These are phyloP conservation scores for Eilema depressum DNA, from an alignment of 2,888 invertebrate species.

Conservation along the genomic window DNA sequence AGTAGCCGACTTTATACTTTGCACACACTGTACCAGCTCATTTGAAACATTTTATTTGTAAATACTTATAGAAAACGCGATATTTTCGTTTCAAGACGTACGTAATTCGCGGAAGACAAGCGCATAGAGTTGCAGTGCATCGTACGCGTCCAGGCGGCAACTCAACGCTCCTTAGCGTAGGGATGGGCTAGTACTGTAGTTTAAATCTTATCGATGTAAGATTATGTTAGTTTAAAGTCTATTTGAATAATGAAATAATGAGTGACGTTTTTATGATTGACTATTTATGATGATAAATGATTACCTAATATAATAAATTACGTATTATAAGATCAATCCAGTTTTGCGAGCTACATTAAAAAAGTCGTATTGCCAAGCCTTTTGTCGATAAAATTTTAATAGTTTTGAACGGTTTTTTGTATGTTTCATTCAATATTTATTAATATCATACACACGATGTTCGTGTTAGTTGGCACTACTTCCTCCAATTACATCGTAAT, in stretches of 20 bases:
- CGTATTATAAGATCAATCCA: slow-evolving; percentile 1
- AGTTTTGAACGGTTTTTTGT: not conserved
- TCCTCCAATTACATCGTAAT: slow-evolving; percentile 18
- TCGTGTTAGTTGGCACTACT: slow-evolving; percentile 7
- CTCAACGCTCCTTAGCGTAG: slow-evolving; percentile 37
- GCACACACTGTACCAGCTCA: slow-evolving; percentile 70
- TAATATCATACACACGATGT: slow-evolving; percentile 16
- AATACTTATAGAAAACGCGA: slow-evolving; percentile 25
- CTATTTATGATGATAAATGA: slow-evolving; percentile 10
- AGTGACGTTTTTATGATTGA: slow-evolving; percentile 3
- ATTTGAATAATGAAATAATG: slow-evolving; percentile 6
- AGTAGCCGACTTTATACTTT: slow-evolving; percentile 51
- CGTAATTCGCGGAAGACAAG: slow-evolving; percentile 56
- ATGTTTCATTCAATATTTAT: slow-evolving; percentile 14
- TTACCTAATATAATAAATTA: not conserved
- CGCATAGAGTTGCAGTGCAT: slow-evolving; percentile 52
- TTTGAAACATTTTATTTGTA: slow-evolving; percentile 66
- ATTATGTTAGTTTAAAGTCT: not conserved
- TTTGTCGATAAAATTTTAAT: slow-evolving; percentile 5
- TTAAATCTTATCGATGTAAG: slow-evolving; percentile 33
- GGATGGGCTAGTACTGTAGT: slow-evolving; percentile 26
- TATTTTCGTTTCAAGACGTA: slow-evolving; percentile 17
- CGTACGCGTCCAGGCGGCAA: slow-evolving; percentile 41
- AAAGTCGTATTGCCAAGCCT: slow-evolving; percentile 1
- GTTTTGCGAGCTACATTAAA: slow-evolving; percentile 6